Evolutionary conservation across 2,797 vertebrate genomes (phyloP).

Genomic region (Spea hammondii): DNA sequence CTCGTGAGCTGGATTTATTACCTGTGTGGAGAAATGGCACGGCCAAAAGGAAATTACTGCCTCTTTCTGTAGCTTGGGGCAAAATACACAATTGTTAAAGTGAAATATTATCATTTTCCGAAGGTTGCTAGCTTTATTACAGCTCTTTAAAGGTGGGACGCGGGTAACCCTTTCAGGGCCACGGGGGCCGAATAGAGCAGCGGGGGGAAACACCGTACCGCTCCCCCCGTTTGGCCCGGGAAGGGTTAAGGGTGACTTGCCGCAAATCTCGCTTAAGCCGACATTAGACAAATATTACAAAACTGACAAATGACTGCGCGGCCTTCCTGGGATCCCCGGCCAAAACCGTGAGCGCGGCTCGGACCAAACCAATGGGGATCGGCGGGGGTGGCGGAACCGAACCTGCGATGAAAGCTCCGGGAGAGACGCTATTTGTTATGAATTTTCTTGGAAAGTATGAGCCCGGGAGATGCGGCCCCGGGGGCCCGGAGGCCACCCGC

Average conservation of each 20-base stretch:
- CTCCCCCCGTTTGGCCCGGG: too few relatives aligned
- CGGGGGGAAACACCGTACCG: too few relatives aligned
- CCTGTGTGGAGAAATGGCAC: constrained; percentile 54
- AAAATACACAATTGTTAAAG: constrained; percentile 58
- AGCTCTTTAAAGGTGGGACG: constrained; percentile 52
- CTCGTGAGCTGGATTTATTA: constrained; percentile 60
- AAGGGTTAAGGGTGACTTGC: background rate
- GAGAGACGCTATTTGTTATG: too few relatives aligned
- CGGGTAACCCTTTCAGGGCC: constrained; percentile 12
- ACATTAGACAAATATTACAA: constrained; percentile 53
- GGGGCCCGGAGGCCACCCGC: too few relatives aligned
- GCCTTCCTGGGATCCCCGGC: background rate
- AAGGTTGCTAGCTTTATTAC: constrained; percentile 47
- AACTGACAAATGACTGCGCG: constrained; percentile 37
- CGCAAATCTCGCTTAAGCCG: constrained; percentile 30
- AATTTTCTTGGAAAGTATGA: too few relatives aligned
- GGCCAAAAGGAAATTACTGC: constrained; percentile 62
- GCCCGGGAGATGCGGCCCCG: too few relatives aligned
- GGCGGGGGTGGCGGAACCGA: constrained; percentile 42
- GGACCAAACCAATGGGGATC: too few relatives aligned
- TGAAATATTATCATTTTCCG: constrained; percentile 55
- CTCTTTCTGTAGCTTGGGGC: constrained; percentile 56
- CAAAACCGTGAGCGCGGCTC: background rate
- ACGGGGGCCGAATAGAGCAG: background rate
- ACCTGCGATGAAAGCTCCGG: too few relatives aligned